Evolutionary conservation across 2,888 invertebrate species (phyloP).

Genomic region (Morinoia aosen): DNA sequence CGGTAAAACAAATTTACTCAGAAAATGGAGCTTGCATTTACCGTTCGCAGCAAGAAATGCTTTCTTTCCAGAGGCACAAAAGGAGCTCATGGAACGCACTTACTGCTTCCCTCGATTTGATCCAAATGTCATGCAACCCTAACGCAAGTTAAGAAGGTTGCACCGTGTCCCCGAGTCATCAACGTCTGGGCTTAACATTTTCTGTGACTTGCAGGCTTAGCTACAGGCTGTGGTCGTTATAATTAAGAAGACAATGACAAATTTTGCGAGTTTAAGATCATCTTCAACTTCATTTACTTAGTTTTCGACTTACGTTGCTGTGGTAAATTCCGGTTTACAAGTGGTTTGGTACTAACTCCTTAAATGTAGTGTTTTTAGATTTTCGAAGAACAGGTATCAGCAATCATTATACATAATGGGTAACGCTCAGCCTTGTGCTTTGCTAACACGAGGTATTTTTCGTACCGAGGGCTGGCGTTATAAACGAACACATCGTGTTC

Average conservation of each 20-base stretch:
- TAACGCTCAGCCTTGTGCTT: neutral
- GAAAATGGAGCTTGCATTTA: neutral
- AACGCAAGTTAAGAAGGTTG: neutral
- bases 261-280: neutral
- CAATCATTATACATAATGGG: neutral
- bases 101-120: neutral
- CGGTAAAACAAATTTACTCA: neutral
- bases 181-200: no score
- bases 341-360: neutral
- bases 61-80: neutral
- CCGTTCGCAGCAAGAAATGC: neutral
- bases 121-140: neutral
- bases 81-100: neutral
- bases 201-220: no score
- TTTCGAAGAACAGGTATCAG: neutral
- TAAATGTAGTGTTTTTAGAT: neutral
- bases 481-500: no score
- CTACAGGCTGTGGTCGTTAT: neutral
- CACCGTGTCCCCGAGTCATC: no score
- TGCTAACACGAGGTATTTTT: neutral
- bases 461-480: no score
- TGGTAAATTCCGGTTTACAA: neutral
- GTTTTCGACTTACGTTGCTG: neutral
- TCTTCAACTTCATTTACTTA: neutral
- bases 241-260: neutral